Evolutionary conservation across 2,113 vertebrate species (phyloP).

Genomic region (Indri indri): DNA sequence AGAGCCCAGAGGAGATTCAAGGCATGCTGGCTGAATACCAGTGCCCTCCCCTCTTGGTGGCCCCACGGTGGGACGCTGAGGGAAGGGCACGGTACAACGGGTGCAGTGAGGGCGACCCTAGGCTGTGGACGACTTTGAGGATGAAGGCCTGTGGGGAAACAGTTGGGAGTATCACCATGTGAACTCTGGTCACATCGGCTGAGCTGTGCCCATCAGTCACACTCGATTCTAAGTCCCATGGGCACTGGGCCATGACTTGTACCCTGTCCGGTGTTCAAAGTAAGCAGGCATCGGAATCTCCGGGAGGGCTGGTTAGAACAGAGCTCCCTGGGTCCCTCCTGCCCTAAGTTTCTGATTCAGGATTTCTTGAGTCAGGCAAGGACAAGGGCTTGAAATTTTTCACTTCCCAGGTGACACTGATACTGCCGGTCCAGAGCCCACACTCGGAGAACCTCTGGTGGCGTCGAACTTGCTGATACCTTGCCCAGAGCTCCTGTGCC

Average conservation of each 20-base stretch:
- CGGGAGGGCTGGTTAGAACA: background rate
- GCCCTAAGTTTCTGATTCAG: background rate
- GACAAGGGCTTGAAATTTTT: background rate
- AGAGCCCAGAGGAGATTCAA: background rate
- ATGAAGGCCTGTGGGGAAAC: background rate
- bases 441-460: background rate
- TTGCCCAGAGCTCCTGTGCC: background rate
- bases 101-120: background rate
- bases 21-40: background rate
- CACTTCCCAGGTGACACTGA: background rate
- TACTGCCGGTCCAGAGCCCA: background rate
- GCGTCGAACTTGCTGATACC: background rate
- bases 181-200: background rate
- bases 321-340: background rate
- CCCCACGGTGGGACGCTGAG: fast-evolving
- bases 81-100: background rate
- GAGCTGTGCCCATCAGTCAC: background rate
- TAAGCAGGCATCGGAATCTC: background rate
- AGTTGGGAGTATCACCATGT: background rate
- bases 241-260: background rate
- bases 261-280: background rate
- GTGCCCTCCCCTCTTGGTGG: background rate
- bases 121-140: background rate
- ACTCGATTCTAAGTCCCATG: too few relatives aligned
- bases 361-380: background rate